A percentile compares a stretch with the other conserved stretches of the same genome.
phyloP scores from a whole-genome alignment of 2,113 vertebrate species.

The Corythaixoides concolor region DNA sequence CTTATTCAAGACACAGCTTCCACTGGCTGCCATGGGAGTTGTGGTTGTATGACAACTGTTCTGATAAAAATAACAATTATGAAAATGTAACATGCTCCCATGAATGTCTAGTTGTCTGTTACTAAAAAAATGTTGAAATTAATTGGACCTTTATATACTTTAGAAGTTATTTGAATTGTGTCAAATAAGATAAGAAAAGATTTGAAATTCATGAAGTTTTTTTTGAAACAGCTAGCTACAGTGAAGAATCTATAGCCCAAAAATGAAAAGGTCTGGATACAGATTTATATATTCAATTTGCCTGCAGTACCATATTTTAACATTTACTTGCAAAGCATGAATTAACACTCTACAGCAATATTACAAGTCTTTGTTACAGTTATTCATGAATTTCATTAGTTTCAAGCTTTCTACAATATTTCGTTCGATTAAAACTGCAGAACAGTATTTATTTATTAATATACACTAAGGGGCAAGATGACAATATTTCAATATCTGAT shows the following conservation, averaged over 20 bases:
- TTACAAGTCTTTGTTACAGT: background rate
- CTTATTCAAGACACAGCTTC: background rate
- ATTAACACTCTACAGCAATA: background rate
- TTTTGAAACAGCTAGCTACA: background rate
- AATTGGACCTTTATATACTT: background rate
- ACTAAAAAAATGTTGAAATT: background rate
- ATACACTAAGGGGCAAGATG: background rate
- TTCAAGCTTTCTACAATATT: background rate
- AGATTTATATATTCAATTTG: constrained; percentile 10
- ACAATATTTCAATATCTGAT: background rate
- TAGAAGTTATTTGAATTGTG: background rate
- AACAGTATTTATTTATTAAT: background rate
- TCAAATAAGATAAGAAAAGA: background rate
- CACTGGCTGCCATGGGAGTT: background rate
- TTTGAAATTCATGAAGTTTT: background rate
- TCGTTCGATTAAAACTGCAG: background rate
- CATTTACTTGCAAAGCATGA: background rate
- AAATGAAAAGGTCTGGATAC: background rate
- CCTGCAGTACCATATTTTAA: background rate
- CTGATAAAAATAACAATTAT: background rate
- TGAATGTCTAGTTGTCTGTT: background rate
- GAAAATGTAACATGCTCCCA: background rate
- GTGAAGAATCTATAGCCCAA: background rate
- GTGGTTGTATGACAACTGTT: background rate
- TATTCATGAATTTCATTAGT: constrained; percentile 20